Evolutionary conservation across 2,888 invertebrate species (phyloP), one percentile per base, ranked within the genome.

Genomic region (Deroplatys truncata): DNA sequence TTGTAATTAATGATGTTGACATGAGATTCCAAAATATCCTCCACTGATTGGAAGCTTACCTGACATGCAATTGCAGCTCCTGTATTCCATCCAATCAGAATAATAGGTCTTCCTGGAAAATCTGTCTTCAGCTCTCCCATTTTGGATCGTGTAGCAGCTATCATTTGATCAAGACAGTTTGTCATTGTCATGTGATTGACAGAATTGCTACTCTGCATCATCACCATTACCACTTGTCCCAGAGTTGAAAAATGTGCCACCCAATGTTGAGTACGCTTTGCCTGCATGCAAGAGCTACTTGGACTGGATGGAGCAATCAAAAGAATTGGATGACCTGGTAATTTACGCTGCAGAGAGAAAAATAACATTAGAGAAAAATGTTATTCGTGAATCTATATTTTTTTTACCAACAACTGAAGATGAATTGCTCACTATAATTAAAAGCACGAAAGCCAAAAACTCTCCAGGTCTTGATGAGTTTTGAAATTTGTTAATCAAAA

Each of bases 21-120:
- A 35, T 35, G 8, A 35, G 8, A 35, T 35, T 35, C 35, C 35
- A 35, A 4, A 35, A 7, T 8, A 35, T 35, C 35, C 8, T 35
- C 35, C 35, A 35, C 5, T 31, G 5, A 31, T 5, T 31, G 8
- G 35, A 35, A 35, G 35, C 13, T 91, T 93, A 95, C 95, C 94
- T 97, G 97, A 92, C 96, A 94, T 2, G 97, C 97, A 84, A 97
- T 93, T 0, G 97, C 94, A 28, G 97, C 95, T n/a, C 97, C 97
- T 72, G 96, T 95, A 92, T 96, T 96, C 93, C 97, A 96, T 16
- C 98, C 98, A 89, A 97, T 94, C n/a, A 98, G 93, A 90, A 97
- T 95, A 35, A 98, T 95, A 84, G 96, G 96, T 90, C 96, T 94
- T 84, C 95, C 95, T 5, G 96, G 95, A 92, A 95, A 96, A 91